Conservation (phyloP, 2,888 invertebrate genomes). For the Pollenia labialis region DNA sequence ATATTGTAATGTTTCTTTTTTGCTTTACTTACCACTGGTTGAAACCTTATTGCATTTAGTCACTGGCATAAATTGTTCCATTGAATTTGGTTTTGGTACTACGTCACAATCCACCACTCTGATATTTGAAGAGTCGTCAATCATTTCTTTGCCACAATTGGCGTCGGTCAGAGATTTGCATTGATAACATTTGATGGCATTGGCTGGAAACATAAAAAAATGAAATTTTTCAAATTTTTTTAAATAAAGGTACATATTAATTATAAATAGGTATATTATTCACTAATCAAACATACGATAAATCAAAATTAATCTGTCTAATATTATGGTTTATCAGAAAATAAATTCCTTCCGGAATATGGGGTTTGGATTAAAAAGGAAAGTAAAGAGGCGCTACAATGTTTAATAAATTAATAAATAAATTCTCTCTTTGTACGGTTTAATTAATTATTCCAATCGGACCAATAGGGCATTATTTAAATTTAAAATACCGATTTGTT, state of each 20-base stretch:
- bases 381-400: too few relatives aligned
- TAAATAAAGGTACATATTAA: not conserved
- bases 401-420: too few relatives aligned
- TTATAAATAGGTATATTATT: too few relatives aligned
- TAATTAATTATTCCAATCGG: too few relatives aligned
- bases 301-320: too few relatives aligned
- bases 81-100: slow-evolving; percentile 75
- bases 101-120: slow-evolving; percentile 80
- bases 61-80: slow-evolving; percentile 80
- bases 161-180: slow-evolving; percentile 81
- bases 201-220: slow-evolving; percentile 75
- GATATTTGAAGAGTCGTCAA: slow-evolving; percentile 78
- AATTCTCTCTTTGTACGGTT: too few relatives aligned
- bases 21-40: slow-evolving; percentile 78
- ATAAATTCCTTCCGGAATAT: too few relatives aligned
- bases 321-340: too few relatives aligned
- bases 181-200: slow-evolving; percentile 82
- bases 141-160: slow-evolving; percentile 79
- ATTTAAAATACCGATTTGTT: too few relatives aligned
- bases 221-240: not conserved
- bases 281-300: too few relatives aligned
- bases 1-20: not conserved
- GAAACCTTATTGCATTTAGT: slow-evolving; percentile 82
- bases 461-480: too few relatives aligned
- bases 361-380: too few relatives aligned